Base-by-base conservation (phyloP, 2,888 invertebrate species). In the Pasiphila rectangulata region DNA sequence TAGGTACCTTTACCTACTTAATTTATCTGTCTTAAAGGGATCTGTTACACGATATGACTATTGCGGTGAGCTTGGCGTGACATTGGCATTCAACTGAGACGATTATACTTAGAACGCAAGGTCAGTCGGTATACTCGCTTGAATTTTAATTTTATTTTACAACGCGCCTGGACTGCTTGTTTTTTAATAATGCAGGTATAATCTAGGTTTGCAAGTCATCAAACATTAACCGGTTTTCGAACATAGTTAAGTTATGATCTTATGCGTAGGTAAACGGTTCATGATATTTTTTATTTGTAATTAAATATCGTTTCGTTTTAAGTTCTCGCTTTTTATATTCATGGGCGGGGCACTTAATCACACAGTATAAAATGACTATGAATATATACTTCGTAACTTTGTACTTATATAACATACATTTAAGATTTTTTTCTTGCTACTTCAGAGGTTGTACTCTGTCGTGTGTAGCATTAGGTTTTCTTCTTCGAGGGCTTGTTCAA, bases 61-160 rank as follows among this genome's bases (percentile, higher is more conserved):
- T 53, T 58, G 62, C 51, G 62, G 67, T 71, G 64, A 66, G 62
- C 47, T 54, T 48, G 46, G 35, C 50, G 63, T 74, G 73, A 70
- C 75, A 80, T 81, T 83, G 82, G 75, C 81, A 83, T 80, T 83
- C 80, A 82, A 73, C 71, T 80, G 75, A 77, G 75, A 77, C 83
- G 73, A 61, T 69, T 71, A 67, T 75, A 77, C 69, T 65, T 73
- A 74, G 75, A 72, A 70, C 61, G 68, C 75, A 78, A 79, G 79
- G 79, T 72, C 76, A 74, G 66, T 65, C 63, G 59, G 67, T 59
- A 67, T 75, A 74, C 67, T 60, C 56, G 67, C 68, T 67, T 62
- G 63, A 63, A 67, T 69, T 69, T 57, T 67, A 69, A 72, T 75
- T 64, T 63, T 52, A 47, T 37, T 45, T 52, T 43, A 52, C 43